Evolutionary conservation across 2,797 vertebrate species (phyloP).

Genomic region (Hypotaenidia philippensis): DNA sequence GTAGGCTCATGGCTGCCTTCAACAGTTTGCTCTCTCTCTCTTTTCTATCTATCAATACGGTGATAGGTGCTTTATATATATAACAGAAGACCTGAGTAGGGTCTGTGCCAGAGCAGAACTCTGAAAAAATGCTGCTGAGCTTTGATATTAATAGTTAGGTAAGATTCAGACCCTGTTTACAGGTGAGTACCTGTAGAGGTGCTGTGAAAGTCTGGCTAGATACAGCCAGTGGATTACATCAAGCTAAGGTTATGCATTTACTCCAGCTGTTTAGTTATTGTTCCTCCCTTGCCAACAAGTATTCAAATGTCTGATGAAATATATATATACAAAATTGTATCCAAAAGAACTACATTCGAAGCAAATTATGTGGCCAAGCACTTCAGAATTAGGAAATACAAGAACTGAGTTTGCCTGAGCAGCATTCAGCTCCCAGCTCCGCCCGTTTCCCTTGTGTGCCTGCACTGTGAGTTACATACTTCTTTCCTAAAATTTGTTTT

Average conservation of each 20-base stretch:
- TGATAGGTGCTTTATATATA: too few relatives aligned
- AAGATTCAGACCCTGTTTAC: not conserved
- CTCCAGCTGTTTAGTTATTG: not conserved
- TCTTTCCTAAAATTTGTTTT: not conserved
- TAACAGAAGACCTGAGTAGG: not conserved
- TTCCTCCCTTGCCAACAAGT: not conserved
- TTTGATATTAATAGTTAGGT: not conserved
- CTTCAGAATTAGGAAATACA: not conserved
- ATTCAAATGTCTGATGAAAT: not conserved
- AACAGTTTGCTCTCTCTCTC: not conserved
- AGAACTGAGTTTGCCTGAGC: not conserved
- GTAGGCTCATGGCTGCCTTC: not conserved
- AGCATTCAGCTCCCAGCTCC: not conserved
- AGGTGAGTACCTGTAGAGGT: not conserved
- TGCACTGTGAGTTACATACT: not conserved
- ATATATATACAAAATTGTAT: not conserved
- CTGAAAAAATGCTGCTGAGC: not conserved
- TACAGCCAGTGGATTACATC: not conserved
- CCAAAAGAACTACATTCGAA: not conserved
- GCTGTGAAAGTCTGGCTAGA: not conserved
- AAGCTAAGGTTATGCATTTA: not conserved
- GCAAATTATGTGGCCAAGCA: not conserved
- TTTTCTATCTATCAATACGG: not conserved
- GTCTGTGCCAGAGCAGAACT: not conserved
- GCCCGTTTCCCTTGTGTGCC: not conserved